Evolutionary conservation across 2,888 invertebrate genomes (phyloP).

Genomic region (Drosophila histrio): DNA sequence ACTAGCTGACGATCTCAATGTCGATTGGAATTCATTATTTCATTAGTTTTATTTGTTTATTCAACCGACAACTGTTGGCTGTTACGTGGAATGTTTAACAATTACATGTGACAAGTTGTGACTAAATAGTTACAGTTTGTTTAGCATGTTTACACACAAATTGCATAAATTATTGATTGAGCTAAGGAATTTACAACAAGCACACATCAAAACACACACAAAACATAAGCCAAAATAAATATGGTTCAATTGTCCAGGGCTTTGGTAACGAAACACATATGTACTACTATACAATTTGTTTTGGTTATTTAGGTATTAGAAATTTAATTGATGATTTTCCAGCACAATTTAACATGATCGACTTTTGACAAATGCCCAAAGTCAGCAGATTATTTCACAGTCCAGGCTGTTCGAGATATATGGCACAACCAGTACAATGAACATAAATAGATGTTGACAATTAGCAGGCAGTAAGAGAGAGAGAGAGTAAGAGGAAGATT

Average conservation of each 20-base stretch:
- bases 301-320: conserved; percentile 31
- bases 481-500: background rate
- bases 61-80: conserved; percentile 46
- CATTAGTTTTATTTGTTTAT: conserved; percentile 61
- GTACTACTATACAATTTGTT: background rate
- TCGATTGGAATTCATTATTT: conserved; percentile 44
- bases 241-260: conserved; percentile 43
- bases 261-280: conserved; percentile 10
- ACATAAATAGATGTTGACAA: conserved; percentile 49
- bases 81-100: conserved; percentile 29
- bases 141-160: conserved; percentile 39
- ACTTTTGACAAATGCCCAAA: conserved; percentile 34
- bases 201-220: conserved; percentile 1
- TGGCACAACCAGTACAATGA: conserved; percentile 30
- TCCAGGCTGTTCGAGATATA: conserved; percentile 22
- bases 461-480: conserved; percentile 33
- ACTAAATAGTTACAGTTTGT: conserved; percentile 53
- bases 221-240: conserved; percentile 51
- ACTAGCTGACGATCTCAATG: background rate
- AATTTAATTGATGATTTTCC: conserved; percentile 58
- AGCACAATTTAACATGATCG: conserved; percentile 37
- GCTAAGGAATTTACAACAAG: conserved; percentile 13
- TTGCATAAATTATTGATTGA: conserved; percentile 48
- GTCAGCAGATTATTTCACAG: conserved; percentile 18
- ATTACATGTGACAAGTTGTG: conserved; percentile 56